These are phyloP conservation scores for Tricholaema leucomelas DNA, from an alignment of 2,113 vertebrate genomes.

Conservation along the genomic window DNA sequence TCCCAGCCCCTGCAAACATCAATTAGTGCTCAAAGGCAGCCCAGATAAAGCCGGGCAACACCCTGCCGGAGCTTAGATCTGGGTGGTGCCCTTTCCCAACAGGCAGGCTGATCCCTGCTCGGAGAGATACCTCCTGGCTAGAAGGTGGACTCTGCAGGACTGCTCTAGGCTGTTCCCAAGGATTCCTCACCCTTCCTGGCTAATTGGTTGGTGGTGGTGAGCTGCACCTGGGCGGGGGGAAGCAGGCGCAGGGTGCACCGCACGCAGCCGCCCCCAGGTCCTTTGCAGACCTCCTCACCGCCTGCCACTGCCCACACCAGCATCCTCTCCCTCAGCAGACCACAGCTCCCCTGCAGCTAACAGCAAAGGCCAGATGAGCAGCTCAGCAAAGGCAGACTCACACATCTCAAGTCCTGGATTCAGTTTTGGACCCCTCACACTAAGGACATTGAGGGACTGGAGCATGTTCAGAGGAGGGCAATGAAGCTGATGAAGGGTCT, in stretches of 20 bases:
- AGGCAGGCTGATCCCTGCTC: not conserved
- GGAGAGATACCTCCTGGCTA: not conserved
- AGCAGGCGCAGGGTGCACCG: not conserved
- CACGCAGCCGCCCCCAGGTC: accelerated
- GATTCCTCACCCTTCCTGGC: not conserved
- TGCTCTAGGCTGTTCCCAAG: slow-evolving; percentile 30
- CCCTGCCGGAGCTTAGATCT: not conserved
- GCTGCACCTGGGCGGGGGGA: not conserved
- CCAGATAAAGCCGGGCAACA: slow-evolving; percentile 1
- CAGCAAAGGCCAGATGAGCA: not conserved
- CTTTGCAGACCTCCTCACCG: not conserved
- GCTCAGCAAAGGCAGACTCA: not conserved
- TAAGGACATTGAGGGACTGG: too few species aligned
- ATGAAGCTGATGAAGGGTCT: too few species aligned
- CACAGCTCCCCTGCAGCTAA: not conserved
- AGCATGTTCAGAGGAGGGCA: too few species aligned
- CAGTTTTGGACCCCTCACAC: too few species aligned
- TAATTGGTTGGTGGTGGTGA: not conserved
- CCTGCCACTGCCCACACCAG: accelerated
- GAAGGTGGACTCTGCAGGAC: not conserved
- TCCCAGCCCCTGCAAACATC: slow-evolving; percentile 8
- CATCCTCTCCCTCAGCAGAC: not conserved
- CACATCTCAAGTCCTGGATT: too few species aligned
- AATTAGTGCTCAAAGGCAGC: not conserved
- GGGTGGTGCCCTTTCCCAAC: slow-evolving; percentile 5